Evolutionary conservation across 2,888 invertebrate genomes (phyloP).

Genomic region (Venusia cambrica): DNA sequence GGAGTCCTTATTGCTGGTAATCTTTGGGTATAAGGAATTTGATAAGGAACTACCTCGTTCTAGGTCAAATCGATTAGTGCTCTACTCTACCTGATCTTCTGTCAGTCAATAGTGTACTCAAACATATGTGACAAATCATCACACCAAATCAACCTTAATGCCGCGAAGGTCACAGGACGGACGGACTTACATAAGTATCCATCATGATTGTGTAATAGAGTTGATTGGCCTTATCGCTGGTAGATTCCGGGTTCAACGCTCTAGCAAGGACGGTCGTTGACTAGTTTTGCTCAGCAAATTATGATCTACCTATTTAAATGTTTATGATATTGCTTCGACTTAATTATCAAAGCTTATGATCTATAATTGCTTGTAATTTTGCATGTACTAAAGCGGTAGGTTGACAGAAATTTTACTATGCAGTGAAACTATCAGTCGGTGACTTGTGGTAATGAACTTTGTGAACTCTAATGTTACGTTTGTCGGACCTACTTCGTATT

Average conservation of each 20-base stretch:
- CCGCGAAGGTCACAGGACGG: slow-evolving; percentile 62
- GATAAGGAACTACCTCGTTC: no score
- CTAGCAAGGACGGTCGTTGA: slow-evolving; percentile 67
- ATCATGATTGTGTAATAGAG: slow-evolving; percentile 54
- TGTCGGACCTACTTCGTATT: slow-evolving; percentile 19
- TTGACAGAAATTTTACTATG: slow-evolving; percentile 45
- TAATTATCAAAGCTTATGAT: slow-evolving; percentile 27
- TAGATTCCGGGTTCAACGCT: slow-evolving; percentile 69
- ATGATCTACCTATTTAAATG: slow-evolving; percentile 41
- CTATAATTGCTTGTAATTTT: slow-evolving; percentile 27
- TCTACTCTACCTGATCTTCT: no score
- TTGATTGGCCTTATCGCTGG: slow-evolving; percentile 51
- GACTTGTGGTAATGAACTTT: slow-evolving; percentile 35
- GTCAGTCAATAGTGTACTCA: no score
- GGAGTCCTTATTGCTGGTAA: no score
- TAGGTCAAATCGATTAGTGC: no score
- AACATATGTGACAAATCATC: no score
- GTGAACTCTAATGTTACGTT: slow-evolving; percentile 24
- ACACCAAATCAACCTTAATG: slow-evolving; percentile 44
- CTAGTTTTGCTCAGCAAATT: slow-evolving; percentile 40
- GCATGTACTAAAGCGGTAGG: slow-evolving; percentile 23
- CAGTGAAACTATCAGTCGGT: slow-evolving; percentile 42
- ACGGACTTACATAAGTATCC: slow-evolving; percentile 60
- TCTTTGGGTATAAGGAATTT: no score
- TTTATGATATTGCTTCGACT: slow-evolving; percentile 28